phyloP scores from a whole-genome alignment of 2,797 vertebrate species.

The Gymnothorax javanicus region DNA sequence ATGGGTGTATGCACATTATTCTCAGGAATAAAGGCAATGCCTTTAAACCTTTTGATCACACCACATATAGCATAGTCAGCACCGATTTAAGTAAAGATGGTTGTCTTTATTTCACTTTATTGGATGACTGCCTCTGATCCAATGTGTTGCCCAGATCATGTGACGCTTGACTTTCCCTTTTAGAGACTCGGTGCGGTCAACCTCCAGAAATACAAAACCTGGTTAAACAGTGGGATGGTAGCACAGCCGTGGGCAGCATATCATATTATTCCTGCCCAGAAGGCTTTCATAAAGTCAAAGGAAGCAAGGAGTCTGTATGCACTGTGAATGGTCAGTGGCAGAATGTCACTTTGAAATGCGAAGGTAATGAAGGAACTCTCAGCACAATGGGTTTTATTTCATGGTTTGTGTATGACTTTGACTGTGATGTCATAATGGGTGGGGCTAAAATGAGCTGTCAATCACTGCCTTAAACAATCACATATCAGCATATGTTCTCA shows the following conservation, averaged over 20 bases:
- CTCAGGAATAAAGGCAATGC: too few species aligned
- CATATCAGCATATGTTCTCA: neutral
- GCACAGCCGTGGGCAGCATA: constrained; percentile 50
- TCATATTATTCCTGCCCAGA: constrained; percentile 62
- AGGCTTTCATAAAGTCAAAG: constrained; percentile 56
- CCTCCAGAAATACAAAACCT: constrained; percentile 61
- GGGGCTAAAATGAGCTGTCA: neutral
- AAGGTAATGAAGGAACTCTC: constrained; percentile 52
- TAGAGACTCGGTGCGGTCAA: constrained; percentile 64
- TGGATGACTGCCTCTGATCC: neutral
- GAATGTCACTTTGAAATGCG: constrained; percentile 54
- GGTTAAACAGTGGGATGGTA: constrained; percentile 62
- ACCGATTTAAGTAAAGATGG: neutral
- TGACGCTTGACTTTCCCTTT: constrained; percentile 41
- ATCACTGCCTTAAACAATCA: neutral
- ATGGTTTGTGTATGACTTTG: neutral
- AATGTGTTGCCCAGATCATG: neutral
- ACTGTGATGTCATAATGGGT: neutral
- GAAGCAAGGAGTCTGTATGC: constrained; percentile 54
- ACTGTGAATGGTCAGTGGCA: constrained; percentile 61
- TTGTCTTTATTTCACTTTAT: neutral
- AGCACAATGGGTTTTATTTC: neutral
- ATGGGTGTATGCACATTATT: too few species aligned
- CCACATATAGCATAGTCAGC: neutral
- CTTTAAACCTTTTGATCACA: too few species aligned